Base-by-base conservation (phyloP, 2,888 invertebrate genomes). In the Acleris laterana region DNA sequence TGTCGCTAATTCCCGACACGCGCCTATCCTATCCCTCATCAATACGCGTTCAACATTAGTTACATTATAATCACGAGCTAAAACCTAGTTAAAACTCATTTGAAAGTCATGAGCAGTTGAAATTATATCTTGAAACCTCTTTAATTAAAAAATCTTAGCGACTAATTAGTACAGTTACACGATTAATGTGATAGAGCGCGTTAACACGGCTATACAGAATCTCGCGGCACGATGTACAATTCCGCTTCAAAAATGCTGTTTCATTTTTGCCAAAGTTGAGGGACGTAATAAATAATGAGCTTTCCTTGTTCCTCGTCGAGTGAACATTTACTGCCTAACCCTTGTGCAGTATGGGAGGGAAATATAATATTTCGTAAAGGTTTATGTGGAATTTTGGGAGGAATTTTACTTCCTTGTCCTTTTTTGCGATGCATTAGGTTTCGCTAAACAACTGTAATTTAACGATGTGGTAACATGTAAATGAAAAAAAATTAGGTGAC, bases 1-100 rank as follows among this genome's bases (percentile, higher is more conserved):
- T 87, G 86, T 84, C 81, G 80, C 83, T 88, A 88, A 89, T 89
- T 89, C 88, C 83, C 82, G 81, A 80, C 86, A 87, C 88, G 85
- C 85, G 86, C 80, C 79, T 74, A 79, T 77, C 78, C 79, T 78
- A 74, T 58, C 53, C 60, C 72, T 74, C 71, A 71, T 74, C 73
- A 74, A 74, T 73, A 74, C 68, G 70, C 69, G 60, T 57, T 70
- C 69, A 75, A 72, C 73, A 72, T 52, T 55, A 20, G 53, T 50
- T 59, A 63, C 65, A 62, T 63, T 55, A 65, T 62, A 65, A 65
- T 64, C 60, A 62, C 62, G 58, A 48, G 50, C 32, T 44, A 63
- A 52, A 60, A 62, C 63, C 65, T 63, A 50, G 44, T 1, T 17
- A 42, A 50, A 66, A 55, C 55, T 62, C 53, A 70, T 70, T 68